Evolutionary conservation across 2,113 vertebrate species (phyloP), one percentile per base, ranked within the genome.

Genomic region (Cinclus mexicanus): DNA sequence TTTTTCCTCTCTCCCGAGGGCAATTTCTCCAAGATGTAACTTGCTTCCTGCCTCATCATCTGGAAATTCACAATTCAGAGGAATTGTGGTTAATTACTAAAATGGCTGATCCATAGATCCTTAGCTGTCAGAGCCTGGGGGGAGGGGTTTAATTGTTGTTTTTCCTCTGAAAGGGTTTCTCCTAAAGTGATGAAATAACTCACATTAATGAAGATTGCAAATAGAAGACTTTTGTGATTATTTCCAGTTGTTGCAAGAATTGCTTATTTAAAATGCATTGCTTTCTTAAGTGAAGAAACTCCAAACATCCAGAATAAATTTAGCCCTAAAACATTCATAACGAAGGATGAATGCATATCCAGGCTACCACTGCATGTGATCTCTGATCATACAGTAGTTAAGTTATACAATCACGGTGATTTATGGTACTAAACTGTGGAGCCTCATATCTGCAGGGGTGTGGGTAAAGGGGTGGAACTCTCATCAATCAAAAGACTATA

Each of bases 61-160:
- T 97, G 94, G 92, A 98, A 98, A 98, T 95, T 96, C 83, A 97
- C 97, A 96, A 97, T 96, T 97, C 87, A 95, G 95, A 95, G 87
- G 95, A 96, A 97, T 95, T 71, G 75, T 97, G 82, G 89, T 97
- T 98, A 98, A 98, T 98, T 98, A 97, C 95, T 94, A 94, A 97
- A 97, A 93, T 94, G 91, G 76, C 87, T 96, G 81, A 96, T 91
- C 82, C 91, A 95, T 90, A 97, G 72, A 94, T 97, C 94, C 96
- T 82, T 94, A 77, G 82, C 91, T 96, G 87, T 96, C 96, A 95
- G 77, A 84, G 86, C 63, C 83, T 41, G 68, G 79, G 64, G 76
- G 75, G 74, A 88, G 72, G 93, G 44, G 71, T 83, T 90, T 96
- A 93, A 92, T 95, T 94, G 95, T 96, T 97, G 93, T 95, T 97